phyloP scores from a whole-genome alignment of 2,113 vertebrate genomes.

The Sinocyclocheilus anshuiensis region DNA sequence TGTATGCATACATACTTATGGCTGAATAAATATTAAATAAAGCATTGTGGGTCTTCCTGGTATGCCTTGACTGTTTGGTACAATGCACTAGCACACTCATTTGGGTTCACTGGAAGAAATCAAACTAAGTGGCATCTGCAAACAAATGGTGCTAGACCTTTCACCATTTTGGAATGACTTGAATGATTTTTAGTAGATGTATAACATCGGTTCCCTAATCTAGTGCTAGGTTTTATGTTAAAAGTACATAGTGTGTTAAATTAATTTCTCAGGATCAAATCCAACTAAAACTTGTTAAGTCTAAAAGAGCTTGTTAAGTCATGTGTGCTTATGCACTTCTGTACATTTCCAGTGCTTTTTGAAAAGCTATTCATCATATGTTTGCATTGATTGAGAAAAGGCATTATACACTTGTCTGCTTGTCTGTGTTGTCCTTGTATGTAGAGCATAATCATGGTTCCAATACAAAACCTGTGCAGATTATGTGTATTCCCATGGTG shows the following conservation, averaged over 20 bases:
- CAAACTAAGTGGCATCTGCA: background rate
- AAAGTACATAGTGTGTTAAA: background rate
- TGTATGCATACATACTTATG: background rate
- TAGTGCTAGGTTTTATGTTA: background rate
- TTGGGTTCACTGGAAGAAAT: background rate
- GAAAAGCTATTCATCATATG: background rate
- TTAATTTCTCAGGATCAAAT: background rate
- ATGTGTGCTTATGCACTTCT: background rate
- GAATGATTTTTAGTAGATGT: background rate
- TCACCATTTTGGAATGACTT: background rate
- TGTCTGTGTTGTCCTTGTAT: constrained; percentile 15
- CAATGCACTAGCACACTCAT: background rate
- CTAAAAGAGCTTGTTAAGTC: background rate
- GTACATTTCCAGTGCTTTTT: background rate
- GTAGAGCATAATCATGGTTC: background rate
- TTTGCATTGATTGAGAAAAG: background rate
- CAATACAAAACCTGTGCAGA: constrained; percentile 15
- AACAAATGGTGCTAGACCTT: background rate
- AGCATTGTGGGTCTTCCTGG: background rate
- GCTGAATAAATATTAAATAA: background rate
- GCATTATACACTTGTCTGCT: background rate
- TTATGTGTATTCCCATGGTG: background rate
- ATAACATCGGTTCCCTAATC: background rate
- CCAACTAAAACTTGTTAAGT: background rate
- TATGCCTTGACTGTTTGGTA: background rate